Evolutionary conservation across 64 coral and sea anemone genomes (phyloP).

Genomic region (Cladopsammia gracilis): DNA sequence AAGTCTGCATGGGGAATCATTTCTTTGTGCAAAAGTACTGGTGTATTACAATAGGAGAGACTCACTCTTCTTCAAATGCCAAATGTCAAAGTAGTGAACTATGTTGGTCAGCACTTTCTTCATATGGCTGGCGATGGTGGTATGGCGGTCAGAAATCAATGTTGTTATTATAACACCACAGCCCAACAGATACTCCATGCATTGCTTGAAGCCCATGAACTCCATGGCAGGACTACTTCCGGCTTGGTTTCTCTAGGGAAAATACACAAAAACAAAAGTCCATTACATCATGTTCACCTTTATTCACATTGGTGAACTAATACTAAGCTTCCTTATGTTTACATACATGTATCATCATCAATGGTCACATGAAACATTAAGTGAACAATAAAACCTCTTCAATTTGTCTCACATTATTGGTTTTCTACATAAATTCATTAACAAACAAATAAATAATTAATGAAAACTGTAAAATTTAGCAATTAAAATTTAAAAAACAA

Average conservation of each 20-base stretch:
- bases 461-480: too few species aligned
- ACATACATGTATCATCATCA: not conserved
- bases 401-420: too few species aligned
- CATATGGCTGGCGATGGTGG: slow-evolving; percentile 31
- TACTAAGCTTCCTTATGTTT: not conserved
- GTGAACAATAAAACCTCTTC: too few species aligned
- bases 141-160: slow-evolving; percentile 18
- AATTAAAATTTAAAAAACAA: too few species aligned
- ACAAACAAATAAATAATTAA: too few species aligned
- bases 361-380: too few species aligned
- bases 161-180: slow-evolving; percentile 20
- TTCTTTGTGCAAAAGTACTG: not conserved
- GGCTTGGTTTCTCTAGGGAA: slow-evolving; percentile 26
- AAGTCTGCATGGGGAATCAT: not conserved
- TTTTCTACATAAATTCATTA: too few species aligned
- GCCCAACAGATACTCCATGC: slow-evolving; percentile 33
- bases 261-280: not conserved
- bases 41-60: not conserved
- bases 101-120: not conserved
- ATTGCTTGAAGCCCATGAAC: slow-evolving; percentile 9
- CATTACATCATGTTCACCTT: not conserved
- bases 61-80: slow-evolving; percentile 44
- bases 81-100: slow-evolving; percentile 32
- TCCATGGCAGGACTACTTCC: slow-evolving; percentile 32
- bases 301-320: not conserved